Conservation (phyloP, 2,797 vertebrate genomes). For the Alca torda region DNA sequence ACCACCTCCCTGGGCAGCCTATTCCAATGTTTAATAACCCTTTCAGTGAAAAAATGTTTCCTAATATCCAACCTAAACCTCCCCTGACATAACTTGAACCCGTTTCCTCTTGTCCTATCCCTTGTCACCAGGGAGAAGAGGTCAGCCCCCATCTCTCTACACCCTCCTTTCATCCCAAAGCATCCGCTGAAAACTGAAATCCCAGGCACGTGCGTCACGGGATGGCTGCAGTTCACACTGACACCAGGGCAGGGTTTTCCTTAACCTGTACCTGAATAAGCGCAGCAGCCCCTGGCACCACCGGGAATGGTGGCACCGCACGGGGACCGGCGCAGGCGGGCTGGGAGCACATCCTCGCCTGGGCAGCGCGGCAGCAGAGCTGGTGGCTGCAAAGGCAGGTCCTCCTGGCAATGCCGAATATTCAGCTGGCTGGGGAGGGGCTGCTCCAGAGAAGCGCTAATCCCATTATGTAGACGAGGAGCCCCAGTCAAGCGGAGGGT, state of each 20-base stretch:
- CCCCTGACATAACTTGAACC: no score
- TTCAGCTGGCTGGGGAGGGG: not conserved
- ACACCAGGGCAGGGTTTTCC: not conserved
- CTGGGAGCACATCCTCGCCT: not conserved
- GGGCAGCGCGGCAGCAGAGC: not conserved
- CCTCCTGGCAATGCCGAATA: not conserved
- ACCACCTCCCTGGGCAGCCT: no score
- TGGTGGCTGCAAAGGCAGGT: not conserved
- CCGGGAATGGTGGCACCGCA: fast-evolving
- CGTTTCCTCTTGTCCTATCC: no score
- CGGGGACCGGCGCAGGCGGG: fast-evolving
- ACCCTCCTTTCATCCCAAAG: not conserved
- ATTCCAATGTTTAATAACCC: no score
- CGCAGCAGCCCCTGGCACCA: not conserved
- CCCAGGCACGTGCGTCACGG: not conserved
- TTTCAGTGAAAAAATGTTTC: no score
- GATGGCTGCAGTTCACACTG: not conserved
- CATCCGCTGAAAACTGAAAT: not conserved
- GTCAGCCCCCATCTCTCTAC: no score
- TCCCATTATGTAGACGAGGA: not conserved
- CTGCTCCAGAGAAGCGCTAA: not conserved
- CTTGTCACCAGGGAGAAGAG: no score
- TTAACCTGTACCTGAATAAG: no score
- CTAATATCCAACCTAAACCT: no score
- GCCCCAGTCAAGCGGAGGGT: fast-evolving